Percentiles rank a stretch among this genome's conserved stretches.
These are phyloP conservation scores for Dasypus novemcinctus DNA, from an alignment of 2,113 vertebrate genomes.

Conservation along the genomic window DNA sequence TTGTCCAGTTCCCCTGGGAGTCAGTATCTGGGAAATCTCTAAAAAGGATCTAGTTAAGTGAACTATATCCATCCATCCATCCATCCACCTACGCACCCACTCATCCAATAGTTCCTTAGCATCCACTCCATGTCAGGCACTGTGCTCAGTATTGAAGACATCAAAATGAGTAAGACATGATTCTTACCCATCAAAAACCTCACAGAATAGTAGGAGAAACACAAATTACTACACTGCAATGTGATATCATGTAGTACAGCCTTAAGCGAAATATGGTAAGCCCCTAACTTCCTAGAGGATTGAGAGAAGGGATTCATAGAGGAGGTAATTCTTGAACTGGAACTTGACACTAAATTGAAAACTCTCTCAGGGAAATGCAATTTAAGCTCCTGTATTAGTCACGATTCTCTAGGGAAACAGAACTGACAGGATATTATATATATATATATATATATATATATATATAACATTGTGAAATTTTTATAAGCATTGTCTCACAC, in stretches of 20 bases:
- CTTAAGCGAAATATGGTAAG: neutral
- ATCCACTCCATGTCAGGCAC: conserved; percentile 20
- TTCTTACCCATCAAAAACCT: neutral
- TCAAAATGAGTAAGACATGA: conserved; percentile 13
- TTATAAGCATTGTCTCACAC: no score
- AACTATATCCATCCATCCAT: neutral
- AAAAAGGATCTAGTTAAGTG: conserved; percentile 13
- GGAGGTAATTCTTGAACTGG: neutral
- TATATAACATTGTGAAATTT: no score
- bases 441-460: no score
- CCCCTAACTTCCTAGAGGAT: neutral
- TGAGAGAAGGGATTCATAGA: conserved; percentile 12
- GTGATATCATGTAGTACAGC: neutral
- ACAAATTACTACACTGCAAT: neutral
- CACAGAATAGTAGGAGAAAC: neutral
- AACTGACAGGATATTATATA: no score
- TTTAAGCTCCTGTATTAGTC: neutral
- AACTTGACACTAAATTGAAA: neutral
- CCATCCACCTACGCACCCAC: neutral
- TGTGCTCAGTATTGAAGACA: conserved; percentile 20
- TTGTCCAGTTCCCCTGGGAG: neutral
- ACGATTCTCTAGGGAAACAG: no score
- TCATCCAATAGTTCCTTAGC: neutral
- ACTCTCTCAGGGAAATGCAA: neutral
- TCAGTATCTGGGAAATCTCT: neutral